These are phyloP conservation scores for Apteryx mantelli DNA, from an alignment of 2,113 vertebrate genomes.

Conservation along the genomic window DNA sequence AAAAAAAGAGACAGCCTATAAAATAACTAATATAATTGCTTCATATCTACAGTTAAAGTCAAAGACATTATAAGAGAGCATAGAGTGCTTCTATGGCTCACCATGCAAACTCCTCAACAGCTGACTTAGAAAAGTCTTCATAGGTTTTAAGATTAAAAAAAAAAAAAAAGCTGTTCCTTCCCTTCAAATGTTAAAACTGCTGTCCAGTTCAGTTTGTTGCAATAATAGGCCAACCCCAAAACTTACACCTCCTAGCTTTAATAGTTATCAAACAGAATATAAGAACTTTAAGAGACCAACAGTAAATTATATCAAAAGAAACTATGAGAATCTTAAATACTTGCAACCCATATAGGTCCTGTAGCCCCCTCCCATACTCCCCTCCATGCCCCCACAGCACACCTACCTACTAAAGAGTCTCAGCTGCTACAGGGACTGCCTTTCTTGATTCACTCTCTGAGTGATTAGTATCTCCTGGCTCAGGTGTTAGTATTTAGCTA, in stretches of 20 bases:
- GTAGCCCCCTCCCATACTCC: neutral
- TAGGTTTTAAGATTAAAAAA: neutral
- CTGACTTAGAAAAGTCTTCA: neutral
- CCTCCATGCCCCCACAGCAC: accelerated
- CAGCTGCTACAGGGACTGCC: neutral
- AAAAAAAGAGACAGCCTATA: neutral
- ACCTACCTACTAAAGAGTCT: accelerated
- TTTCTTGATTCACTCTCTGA: neutral
- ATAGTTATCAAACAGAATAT: neutral
- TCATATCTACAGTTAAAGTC: neutral
- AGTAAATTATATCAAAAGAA: neutral
- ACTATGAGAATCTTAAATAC: neutral
- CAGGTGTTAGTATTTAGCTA: neutral
- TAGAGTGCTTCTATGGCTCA: neutral
- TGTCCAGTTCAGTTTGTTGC: neutral
- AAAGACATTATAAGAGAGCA: neutral
- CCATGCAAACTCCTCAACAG: neutral
- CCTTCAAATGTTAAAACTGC: neutral
- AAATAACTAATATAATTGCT: neutral
- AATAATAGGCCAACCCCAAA: neutral
- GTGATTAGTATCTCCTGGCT: neutral
- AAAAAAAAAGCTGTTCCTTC: neutral
- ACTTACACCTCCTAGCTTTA: neutral
- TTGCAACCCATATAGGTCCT: neutral
- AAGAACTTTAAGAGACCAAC: neutral